phyloP scores from a whole-genome alignment of 2,888 invertebrate species.

The Thereva nobilitata region DNA sequence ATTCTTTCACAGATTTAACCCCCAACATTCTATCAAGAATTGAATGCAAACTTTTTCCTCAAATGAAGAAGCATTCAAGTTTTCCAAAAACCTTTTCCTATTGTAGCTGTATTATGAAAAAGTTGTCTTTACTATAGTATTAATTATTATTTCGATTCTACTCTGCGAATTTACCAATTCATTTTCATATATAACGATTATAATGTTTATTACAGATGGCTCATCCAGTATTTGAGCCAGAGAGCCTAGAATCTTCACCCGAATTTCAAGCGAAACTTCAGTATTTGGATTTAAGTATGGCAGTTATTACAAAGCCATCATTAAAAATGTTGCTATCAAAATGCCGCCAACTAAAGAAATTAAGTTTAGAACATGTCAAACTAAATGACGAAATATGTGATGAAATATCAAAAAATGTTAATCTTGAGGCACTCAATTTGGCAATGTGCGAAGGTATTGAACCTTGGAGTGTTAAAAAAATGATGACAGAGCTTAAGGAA shows the following conservation, averaged over 20 bases:
- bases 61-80: no score
- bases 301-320: constrained; percentile 64
- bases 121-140: no score
- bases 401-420: constrained; percentile 68
- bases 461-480: constrained; percentile 64
- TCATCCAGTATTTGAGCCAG: constrained; percentile 61
- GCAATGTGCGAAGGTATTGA: constrained; percentile 79
- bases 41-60: no score
- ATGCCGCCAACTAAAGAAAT: constrained; percentile 74
- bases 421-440: constrained; percentile 80
- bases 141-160: no score
- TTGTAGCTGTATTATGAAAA: no score
- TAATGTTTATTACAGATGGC: constrained; percentile 52
- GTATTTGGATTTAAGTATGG: constrained; percentile 85
- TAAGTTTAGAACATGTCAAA: constrained; percentile 80
- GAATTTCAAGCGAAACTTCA: constrained; percentile 68
- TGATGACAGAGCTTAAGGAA: constrained; percentile 62
- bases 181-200: not conserved
- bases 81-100: no score
- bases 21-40: no score
- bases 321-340: constrained; percentile 65
- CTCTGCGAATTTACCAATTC: not conserved
- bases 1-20: no score
- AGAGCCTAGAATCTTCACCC: constrained; percentile 50
- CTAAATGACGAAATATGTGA: constrained; percentile 68